A percentile compares a stretch with the other conserved stretches of the same genome.
phyloP scores from a whole-genome alignment of 1,140 invertebrate species.

The Arion vulgaris region DNA sequence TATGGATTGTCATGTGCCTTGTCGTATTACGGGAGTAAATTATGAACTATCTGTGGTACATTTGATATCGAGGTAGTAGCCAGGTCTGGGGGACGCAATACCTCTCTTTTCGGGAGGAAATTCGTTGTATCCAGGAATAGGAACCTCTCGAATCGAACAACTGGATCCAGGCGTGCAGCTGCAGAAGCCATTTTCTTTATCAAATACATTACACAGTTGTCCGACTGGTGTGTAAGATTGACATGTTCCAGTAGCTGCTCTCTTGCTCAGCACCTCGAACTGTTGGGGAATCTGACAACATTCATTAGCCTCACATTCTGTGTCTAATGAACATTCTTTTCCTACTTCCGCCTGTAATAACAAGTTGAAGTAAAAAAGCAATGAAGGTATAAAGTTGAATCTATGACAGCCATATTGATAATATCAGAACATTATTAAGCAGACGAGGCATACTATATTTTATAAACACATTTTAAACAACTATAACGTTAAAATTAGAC shows the following conservation, averaged over 20 bases:
- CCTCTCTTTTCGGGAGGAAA: background rate
- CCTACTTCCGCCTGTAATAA: background rate
- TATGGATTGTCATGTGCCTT: too few relatives aligned
- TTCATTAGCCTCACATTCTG: background rate
- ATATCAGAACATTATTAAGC: too few relatives aligned
- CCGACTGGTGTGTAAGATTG: background rate
- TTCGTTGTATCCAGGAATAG: background rate
- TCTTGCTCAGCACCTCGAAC: conserved; percentile 12
- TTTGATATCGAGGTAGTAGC: background rate
- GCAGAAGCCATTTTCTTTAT: background rate
- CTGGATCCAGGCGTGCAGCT: background rate
- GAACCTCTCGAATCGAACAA: background rate
- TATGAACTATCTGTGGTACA: background rate
- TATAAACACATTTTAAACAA: too few relatives aligned
- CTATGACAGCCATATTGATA: too few relatives aligned
- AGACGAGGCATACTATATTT: too few relatives aligned
- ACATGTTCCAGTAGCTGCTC: background rate
- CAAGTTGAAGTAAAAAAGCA: too few relatives aligned
- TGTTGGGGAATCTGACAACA: conserved; percentile 16
- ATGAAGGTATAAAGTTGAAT: too few relatives aligned
- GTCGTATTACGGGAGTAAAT: too few relatives aligned
- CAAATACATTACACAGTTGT: background rate
- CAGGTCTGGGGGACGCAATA: background rate
- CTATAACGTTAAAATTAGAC: too few relatives aligned
- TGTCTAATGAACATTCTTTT: background rate